Percentiles rank a stretch among this genome's conserved stretches.
Conservation (phyloP, 2,113 vertebrate genomes). For the Tringa solitaria region DNA sequence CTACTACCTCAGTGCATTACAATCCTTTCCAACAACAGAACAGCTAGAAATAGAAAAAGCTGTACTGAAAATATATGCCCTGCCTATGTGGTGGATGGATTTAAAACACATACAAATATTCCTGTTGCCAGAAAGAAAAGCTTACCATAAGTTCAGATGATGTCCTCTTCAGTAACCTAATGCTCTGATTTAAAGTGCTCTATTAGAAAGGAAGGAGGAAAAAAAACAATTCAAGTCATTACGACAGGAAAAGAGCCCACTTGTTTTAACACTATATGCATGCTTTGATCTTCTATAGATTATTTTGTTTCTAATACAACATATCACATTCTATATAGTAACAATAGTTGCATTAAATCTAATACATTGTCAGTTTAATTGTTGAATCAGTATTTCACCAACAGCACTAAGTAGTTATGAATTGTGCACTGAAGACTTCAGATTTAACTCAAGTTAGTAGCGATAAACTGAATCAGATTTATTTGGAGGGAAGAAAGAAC, state of each 20-base stretch:
- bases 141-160: constrained; percentile 82
- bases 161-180: constrained; percentile 80
- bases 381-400: neutral
- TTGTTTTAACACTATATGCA: neutral
- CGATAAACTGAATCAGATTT: neutral
- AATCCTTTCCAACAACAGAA: neutral
- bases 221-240: neutral
- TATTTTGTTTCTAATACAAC: neutral
- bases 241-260: neutral
- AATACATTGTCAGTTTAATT: neutral
- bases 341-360: neutral
- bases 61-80: neutral
- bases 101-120: neutral
- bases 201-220: constrained; percentile 30
- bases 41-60: neutral
- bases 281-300: neutral
- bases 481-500: neutral
- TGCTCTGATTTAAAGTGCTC: constrained; percentile 82
- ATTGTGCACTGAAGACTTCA: neutral
- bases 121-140: neutral
- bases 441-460: neutral
- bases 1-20: neutral
- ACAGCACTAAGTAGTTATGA: neutral
- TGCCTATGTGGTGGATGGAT: fast-evolving
- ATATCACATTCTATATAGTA: neutral